Conservation (phyloP, 2,113 vertebrate species). For the Corythornis cristatus region DNA sequence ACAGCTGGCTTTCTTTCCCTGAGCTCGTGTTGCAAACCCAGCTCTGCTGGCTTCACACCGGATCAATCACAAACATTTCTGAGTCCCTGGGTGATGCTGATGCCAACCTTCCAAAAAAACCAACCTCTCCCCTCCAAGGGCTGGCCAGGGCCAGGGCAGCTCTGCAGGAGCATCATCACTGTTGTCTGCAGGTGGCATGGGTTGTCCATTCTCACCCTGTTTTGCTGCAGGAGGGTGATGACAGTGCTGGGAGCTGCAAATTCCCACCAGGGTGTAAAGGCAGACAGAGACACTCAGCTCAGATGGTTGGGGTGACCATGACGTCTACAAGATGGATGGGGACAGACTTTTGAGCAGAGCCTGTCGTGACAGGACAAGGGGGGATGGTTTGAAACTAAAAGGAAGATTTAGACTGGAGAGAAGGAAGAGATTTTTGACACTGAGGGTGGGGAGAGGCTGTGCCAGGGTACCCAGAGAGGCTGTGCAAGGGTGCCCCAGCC, state of each 20-base stretch:
- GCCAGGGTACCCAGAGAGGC: background rate
- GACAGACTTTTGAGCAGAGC: background rate
- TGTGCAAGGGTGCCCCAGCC: background rate
- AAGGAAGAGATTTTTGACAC: background rate
- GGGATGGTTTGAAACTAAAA: background rate
- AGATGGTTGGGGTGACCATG: accelerated
- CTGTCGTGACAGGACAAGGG: background rate
- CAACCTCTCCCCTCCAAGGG: background rate
- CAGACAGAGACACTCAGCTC: background rate
- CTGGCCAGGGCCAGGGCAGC: background rate
- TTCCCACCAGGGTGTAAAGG: accelerated
- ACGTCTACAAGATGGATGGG: background rate
- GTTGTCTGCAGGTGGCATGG: background rate
- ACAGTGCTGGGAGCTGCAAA: background rate
- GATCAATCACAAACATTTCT: background rate
- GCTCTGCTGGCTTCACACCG: accelerated
- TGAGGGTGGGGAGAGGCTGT: background rate
- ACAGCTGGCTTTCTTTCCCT: background rate
- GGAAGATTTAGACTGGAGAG: background rate
- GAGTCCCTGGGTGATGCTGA: background rate
- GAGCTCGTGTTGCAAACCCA: background rate
- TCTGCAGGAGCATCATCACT: background rate
- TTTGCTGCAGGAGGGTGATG: background rate
- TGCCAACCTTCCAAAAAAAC: background rate
- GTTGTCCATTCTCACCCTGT: background rate